A percentile compares a stretch with the other conserved stretches of the same genome.
These are phyloP conservation scores for Campoplex nolae DNA, from an alignment of 2,888 invertebrate genomes.

Conservation along the genomic window DNA sequence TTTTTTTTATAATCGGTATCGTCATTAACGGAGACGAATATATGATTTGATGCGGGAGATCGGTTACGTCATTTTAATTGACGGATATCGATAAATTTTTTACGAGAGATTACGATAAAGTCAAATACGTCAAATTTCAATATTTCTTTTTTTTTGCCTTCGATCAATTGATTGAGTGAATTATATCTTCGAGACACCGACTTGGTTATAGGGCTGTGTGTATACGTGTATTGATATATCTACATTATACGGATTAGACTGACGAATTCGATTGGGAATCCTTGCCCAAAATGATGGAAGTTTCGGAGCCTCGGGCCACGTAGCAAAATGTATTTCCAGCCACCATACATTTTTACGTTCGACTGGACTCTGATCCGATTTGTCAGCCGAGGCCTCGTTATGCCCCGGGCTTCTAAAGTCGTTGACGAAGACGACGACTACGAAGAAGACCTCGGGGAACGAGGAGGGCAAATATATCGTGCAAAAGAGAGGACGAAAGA, in stretches of 20 bases:
- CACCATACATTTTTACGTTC: constrained; percentile 68
- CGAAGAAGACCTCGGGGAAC: not conserved
- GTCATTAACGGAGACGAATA: not conserved
- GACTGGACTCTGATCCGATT: constrained; percentile 72
- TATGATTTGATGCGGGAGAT: not conserved
- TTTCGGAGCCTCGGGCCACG: constrained; percentile 38
- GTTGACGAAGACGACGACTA: constrained; percentile 10
- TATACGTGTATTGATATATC: not conserved
- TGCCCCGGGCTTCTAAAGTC: constrained; percentile 53
- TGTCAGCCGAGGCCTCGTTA: constrained; percentile 70
- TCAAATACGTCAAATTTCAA: not conserved
- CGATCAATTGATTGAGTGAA: constrained; percentile 12
- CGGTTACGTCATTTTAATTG: not conserved
- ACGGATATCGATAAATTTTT: not conserved
- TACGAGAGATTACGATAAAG: not conserved
- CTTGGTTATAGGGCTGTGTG: not conserved
- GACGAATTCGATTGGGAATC: constrained; percentile 12
- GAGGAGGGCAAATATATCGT: constrained; percentile 13
- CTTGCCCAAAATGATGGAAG: constrained; percentile 25
- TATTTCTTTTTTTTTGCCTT: not conserved
- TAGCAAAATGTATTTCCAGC: constrained; percentile 48
- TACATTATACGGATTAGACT: constrained; percentile 51
- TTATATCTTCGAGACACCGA: constrained; percentile 3
- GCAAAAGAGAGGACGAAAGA: constrained; percentile 14
- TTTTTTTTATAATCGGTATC: not conserved